phyloP scores from a whole-genome alignment of 2,888 invertebrate genomes.

The Drosophila kokeensis region DNA sequence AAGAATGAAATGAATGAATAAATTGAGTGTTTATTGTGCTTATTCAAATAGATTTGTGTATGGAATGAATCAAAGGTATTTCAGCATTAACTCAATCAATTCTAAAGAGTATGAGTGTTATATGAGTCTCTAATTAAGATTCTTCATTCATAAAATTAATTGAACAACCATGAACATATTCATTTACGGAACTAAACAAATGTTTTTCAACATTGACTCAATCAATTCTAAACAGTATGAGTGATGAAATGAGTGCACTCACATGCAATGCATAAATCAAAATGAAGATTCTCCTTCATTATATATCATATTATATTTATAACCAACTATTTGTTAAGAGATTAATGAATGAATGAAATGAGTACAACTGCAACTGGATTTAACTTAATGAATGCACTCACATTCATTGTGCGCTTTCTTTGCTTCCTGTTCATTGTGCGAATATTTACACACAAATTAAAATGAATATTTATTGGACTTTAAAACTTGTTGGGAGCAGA shows the following conservation, averaged over 20 bases:
- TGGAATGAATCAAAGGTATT: neutral
- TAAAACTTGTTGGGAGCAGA: slow-evolving; percentile 27
- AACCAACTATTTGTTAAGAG: neutral
- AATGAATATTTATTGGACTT: slow-evolving; percentile 72
- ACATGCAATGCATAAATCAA: neutral
- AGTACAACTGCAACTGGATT: slow-evolving; percentile 9
- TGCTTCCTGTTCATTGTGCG: slow-evolving; percentile 65
- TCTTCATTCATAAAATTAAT: neutral
- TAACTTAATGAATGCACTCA: slow-evolving; percentile 57
- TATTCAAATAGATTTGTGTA: neutral
- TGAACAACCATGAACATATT: neutral
- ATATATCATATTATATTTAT: neutral
- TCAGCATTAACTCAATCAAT: neutral
- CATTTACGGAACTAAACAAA: neutral
- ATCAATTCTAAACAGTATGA: neutral
- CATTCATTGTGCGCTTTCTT: slow-evolving; percentile 36
- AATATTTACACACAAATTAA: slow-evolving; percentile 71
- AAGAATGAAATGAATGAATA: neutral
- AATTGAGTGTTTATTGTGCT: neutral
- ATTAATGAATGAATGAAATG: slow-evolving; percentile 10
- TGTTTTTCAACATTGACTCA: neutral
- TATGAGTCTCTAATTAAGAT: neutral
- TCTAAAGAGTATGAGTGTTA: neutral
- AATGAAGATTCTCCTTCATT: neutral
- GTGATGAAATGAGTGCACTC: neutral